A percentile compares a stretch with the other conserved stretches of the same genome.
Evolutionary conservation across 1,140 invertebrate species (phyloP).

Genomic region (Polypedilum pembai): DNA sequence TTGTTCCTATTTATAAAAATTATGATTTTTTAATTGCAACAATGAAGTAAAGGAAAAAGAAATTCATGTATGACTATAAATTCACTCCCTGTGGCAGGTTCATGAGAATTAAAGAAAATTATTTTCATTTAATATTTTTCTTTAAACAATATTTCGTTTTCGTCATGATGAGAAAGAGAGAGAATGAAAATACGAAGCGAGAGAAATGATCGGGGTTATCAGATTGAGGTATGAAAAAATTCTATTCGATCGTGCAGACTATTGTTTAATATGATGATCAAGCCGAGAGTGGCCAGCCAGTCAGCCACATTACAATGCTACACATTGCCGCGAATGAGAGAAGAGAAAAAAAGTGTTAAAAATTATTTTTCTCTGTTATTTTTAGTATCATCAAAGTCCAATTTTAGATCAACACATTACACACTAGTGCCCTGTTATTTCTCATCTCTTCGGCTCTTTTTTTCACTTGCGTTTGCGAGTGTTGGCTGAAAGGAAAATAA

Average conservation of each 20-base stretch:
- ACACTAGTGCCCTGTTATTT: slow-evolving; percentile 27
- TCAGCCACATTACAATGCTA: not conserved
- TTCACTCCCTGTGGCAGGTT: not conserved
- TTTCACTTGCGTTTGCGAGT: slow-evolving; percentile 1
- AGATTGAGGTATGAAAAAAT: slow-evolving; percentile 9
- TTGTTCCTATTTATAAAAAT: too few species aligned
- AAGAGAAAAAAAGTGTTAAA: not conserved
- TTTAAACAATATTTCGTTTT: too few species aligned
- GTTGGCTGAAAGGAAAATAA: not conserved
- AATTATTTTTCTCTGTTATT: slow-evolving; percentile 8
- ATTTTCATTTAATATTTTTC: too few species aligned
- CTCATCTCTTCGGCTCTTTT: not conserved
- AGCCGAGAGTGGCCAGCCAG: not conserved
- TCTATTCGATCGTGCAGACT: not conserved
- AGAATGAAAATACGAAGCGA: not conserved
- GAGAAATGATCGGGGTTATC: not conserved
- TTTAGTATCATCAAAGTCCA: slow-evolving; percentile 26
- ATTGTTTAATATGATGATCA: not conserved
- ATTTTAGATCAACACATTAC: slow-evolving; percentile 26
- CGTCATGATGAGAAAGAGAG: too few species aligned
- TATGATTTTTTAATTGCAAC: too few species aligned
- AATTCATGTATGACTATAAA: too few species aligned
- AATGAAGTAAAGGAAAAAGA: too few species aligned
- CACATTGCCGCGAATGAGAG: not conserved
- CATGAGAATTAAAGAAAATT: not conserved